phyloP scores from a whole-genome alignment of 2,113 vertebrate genomes.

The Tauraco erythrolophus region DNA sequence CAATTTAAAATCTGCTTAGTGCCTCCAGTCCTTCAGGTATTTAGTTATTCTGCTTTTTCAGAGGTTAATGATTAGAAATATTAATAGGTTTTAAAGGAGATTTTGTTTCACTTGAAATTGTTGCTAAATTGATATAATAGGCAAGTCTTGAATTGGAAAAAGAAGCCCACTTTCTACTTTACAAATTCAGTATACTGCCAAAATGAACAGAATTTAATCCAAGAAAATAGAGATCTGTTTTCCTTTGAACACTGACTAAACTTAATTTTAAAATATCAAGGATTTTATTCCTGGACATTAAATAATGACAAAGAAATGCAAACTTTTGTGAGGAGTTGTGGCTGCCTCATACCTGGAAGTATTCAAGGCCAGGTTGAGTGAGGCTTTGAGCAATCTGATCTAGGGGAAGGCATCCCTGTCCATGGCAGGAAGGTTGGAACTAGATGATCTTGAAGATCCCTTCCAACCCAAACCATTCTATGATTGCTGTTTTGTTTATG shows the following conservation, averaged over 20 bases:
- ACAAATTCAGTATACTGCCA: background rate
- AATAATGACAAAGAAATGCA: background rate
- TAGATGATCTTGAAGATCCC: no score
- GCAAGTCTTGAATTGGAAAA: background rate
- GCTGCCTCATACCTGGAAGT: no score
- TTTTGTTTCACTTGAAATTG: background rate
- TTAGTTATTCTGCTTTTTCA: background rate
- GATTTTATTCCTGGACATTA: background rate
- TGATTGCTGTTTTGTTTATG: background rate
- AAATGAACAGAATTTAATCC: background rate
- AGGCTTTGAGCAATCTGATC: no score
- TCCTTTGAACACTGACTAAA: background rate
- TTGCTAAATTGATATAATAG: background rate
- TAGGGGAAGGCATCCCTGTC: no score
- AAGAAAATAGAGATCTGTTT: background rate
- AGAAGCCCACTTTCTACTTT: background rate
- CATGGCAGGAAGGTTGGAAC: no score
- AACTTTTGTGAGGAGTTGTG: background rate
- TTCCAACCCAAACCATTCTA: no score
- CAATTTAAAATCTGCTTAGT: background rate
- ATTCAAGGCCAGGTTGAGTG: no score
- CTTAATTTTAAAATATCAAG: background rate
- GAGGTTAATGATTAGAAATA: background rate
- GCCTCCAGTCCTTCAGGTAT: background rate
- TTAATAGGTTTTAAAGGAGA: background rate